Evolutionary conservation across 2,797 vertebrate genomes (phyloP), one percentile per base, ranked within the genome.

Genomic region (Mormyrops attenuatus): DNA sequence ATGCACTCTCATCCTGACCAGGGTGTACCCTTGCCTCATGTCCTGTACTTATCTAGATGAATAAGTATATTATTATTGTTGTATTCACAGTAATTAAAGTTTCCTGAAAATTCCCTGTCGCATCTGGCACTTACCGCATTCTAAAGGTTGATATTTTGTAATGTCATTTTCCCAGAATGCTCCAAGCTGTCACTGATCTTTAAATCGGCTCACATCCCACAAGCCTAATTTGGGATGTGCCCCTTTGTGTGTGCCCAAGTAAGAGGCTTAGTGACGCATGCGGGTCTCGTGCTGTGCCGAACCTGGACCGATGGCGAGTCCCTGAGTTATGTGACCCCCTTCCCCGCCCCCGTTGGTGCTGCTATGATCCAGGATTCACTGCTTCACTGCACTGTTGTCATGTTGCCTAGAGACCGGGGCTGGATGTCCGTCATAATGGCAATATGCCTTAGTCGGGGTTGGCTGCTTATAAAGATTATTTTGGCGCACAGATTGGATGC

Each of bases 91-190:
- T 82, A 44, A 26, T 41, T 80, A 47, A 47, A 82, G 41, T 82
- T 22, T 80, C 2, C 41, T 44, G 17, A 80, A 47, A 47, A 38
- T 82, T 82, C 20, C 6, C 20, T n/a, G 41, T 85, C 22, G 34
- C 7, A 85, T 50, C 17, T 85, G 44, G n/a, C 11, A 34, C 50
- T 30, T 50, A 7, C 11, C 1, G 5, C 84, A 50, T 22, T 85
- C 20, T n/a, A 3, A 77, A 13, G 69, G 69, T 82, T 82, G 77
- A 82, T 86, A 89, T 88, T 87, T 66, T 88, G 87, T 63, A 4
- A 63, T 85, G 20, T 47, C 13, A 34, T 87, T 77, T 47, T 52
- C 86, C 89, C 85, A 91, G 82, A 86, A 90, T 88, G 26, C 89
- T 66, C 49, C 49, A 15, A 53, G 52, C 84, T 38, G n/a, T 66